Percentiles rank a stretch among this genome's conserved stretches.
Conservation (phyloP, 2,113 vertebrate species). For the Calypte anna region DNA sequence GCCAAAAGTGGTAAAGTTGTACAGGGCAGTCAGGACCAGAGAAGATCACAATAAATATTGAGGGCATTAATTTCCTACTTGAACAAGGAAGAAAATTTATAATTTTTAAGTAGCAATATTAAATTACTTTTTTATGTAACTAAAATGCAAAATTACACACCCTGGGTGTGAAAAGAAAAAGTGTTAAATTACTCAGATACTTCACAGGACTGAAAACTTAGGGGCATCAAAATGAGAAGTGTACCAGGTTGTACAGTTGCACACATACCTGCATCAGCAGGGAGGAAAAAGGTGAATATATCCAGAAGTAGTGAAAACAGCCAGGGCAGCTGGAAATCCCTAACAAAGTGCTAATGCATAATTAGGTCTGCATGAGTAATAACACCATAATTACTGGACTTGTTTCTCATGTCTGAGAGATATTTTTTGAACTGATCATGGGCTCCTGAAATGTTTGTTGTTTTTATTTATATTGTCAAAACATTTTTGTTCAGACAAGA, state of each 20-base stretch:
- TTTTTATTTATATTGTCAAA: background rate
- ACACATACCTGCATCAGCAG: background rate
- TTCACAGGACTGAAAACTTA: background rate
- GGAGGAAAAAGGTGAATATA: background rate
- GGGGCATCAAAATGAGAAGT: background rate
- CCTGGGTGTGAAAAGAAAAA: background rate
- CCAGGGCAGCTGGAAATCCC: background rate
- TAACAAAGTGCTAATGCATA: background rate
- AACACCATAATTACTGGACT: background rate
- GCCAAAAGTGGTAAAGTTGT: background rate
- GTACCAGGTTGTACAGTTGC: background rate
- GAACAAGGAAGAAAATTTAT: background rate
- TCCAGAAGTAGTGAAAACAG: background rate
- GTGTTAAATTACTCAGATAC: background rate
- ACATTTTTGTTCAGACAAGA: background rate
- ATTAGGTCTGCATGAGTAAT: background rate
- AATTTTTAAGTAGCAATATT: background rate
- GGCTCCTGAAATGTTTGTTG: background rate
- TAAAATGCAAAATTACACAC: background rate
- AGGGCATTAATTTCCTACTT: background rate
- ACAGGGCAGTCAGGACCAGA: background rate
- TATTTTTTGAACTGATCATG: background rate
- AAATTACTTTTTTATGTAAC: background rate
- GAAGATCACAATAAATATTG: background rate
- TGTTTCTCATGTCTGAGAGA: background rate